Percentiles rank a stretch among this genome's conserved stretches.
These are phyloP conservation scores for Lamprologus lemairii DNA, from an alignment of 2,113 vertebrate genomes.

Conservation along the genomic window DNA sequence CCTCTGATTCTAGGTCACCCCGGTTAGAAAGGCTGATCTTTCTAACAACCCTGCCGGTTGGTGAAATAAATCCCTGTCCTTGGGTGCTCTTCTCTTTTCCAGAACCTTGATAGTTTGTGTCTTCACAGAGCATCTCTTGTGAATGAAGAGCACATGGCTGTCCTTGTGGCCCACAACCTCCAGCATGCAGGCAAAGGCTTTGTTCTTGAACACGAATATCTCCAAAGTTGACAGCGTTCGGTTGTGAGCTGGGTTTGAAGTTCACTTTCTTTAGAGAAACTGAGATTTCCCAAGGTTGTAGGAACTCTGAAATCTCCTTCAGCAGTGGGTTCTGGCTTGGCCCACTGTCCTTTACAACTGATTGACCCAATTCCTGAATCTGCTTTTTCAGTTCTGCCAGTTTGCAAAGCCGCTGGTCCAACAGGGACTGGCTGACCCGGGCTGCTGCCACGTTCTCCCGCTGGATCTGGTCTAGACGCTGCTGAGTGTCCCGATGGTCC, in stretches of 20 bases:
- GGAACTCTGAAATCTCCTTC: conserved; percentile 56
- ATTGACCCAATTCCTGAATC: conserved; percentile 19
- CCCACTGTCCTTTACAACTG: background rate
- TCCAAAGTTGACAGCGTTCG: conserved; percentile 61
- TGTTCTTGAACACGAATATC: conserved; percentile 65
- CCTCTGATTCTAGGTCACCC: conserved; percentile 41
- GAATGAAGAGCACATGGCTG: conserved; percentile 61
- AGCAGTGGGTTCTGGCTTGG: conserved; percentile 36
- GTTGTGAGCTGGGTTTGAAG: conserved; percentile 68
- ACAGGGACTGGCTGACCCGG: conserved; percentile 50
- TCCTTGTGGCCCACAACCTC: conserved; percentile 47
- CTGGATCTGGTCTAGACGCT: conserved; percentile 64
- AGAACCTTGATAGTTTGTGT: background rate
- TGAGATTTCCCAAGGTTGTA: conserved; percentile 66
- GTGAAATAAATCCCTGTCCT: conserved; percentile 18
- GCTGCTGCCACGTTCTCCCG: conserved; percentile 62
- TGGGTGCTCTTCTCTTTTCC: background rate
- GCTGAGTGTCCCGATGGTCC: conserved; percentile 64
- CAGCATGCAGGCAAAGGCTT: conserved; percentile 43
- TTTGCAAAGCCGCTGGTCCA: conserved; percentile 57
- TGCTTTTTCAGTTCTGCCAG: conserved; percentile 51
- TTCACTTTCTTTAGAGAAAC: conserved; percentile 67
- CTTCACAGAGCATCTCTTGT: conserved; percentile 22
- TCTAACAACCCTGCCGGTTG: conserved; percentile 38
- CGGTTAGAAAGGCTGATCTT: conserved; percentile 60